Evolutionary conservation across 1,140 invertebrate genomes (phyloP), one percentile per base, ranked within the genome.

Genomic region (Hypsibius dujardini): DNA sequence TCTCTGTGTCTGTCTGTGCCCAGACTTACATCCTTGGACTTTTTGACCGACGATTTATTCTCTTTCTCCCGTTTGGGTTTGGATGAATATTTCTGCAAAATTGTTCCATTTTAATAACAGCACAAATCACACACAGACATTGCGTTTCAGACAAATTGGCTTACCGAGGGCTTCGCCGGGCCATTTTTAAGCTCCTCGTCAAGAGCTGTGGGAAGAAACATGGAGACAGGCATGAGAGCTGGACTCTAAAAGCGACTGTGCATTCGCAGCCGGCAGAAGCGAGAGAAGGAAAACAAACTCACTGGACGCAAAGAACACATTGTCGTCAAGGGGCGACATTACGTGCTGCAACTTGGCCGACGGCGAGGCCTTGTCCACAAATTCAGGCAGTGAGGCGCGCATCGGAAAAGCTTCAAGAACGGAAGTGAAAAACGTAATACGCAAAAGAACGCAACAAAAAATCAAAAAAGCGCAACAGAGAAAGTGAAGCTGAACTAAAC

Each of bases 21-120:
- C 7, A 56, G n/a, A 56, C 50, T 12, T 67, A 67, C 62, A 15
- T 67, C 62, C 0, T 67, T 67, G 42, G 62, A 67, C 45, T 67
- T 67, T 42, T 67, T 67, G 12, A 67, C 12, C 12, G 62, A 67
- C 12, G 50, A 56, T n/a, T 67, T 67, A 42, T 67, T 67, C 42
- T 67, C 62, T 42, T 67, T 67, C 42, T 67, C 62, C 3, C 62
- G 62, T 45, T 67, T 67, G 3, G 62, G 62, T 67, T 67, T 67
- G 62, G 42, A 12, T 12, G 62, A 45, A 7, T 67, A 15, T 42
- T 67, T 7, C n/a, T 56, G 50, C n/a, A 56, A 56, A 56, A 0
- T 7, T 12, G 7, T 56, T 7, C 50, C 50, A 56, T 56, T 28
- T 28, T 28, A 28, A 28, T 28, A 28, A 28, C 28, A 28, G 28